phyloP scores from a whole-genome alignment of 2,888 invertebrate species.

The Arctia plantaginis region DNA sequence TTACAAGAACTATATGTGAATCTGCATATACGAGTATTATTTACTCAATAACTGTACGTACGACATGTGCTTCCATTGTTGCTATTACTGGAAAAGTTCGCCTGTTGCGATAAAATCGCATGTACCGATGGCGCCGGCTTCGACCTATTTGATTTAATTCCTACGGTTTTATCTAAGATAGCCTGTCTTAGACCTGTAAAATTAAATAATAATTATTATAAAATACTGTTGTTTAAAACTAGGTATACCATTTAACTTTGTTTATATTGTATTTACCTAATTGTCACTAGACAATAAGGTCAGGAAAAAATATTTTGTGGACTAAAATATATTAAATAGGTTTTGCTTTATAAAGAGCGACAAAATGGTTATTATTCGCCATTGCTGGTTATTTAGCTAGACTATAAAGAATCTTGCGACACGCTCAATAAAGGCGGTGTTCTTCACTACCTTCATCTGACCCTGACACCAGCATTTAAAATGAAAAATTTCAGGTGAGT shows the following conservation, averaged over 20 bases:
- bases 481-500: background rate
- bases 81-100: conserved; percentile 1
- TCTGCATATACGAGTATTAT: too few species aligned
- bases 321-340: background rate
- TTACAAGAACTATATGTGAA: too few species aligned
- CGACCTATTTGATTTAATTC: background rate
- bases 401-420: too few species aligned
- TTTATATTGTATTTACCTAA: too few species aligned
- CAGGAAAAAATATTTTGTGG: background rate
- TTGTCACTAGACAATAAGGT: background rate
- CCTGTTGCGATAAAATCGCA: background rate
- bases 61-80: background rate
- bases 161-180: background rate
- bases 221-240: background rate
- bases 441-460: background rate
- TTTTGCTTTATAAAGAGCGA: too few species aligned
- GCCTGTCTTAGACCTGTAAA: conserved; percentile 8
- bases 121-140: background rate
- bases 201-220: background rate
- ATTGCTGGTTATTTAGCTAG: too few species aligned
- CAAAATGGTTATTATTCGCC: background rate
- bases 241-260: background rate
- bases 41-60: background rate
- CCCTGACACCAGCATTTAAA: background rate
- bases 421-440: too few species aligned